Evolutionary conservation across 2,888 invertebrate species (phyloP).

Genomic region (Fragum whitleyi): DNA sequence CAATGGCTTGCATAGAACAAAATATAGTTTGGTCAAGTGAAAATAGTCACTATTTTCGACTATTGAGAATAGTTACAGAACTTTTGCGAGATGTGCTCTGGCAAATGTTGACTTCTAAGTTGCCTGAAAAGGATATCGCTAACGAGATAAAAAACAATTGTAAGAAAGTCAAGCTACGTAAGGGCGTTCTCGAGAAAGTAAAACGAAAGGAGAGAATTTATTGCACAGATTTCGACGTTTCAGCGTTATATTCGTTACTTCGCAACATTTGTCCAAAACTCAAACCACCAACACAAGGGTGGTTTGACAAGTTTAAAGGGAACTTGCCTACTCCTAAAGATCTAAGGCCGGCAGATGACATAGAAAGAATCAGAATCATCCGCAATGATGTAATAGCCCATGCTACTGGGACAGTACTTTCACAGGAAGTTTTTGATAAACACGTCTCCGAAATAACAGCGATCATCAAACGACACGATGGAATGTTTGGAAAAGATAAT

Average conservation of each 20-base stretch:
- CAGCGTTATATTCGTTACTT: background rate
- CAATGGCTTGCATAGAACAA: too few species aligned
- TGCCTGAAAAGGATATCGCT: background rate
- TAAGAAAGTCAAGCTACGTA: background rate
- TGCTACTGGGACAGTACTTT: background rate
- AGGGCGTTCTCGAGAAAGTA: background rate
- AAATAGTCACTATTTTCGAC: background rate
- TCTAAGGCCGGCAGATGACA: background rate
- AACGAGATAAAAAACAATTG: background rate
- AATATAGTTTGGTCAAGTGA: background rate
- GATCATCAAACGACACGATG: slow-evolving; percentile 5
- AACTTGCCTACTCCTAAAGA: background rate
- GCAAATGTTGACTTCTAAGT: background rate
- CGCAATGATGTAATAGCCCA: background rate
- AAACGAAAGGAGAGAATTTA: background rate
- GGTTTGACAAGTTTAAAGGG: background rate
- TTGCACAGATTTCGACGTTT: background rate
- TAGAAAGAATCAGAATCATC: background rate
- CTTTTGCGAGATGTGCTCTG: slow-evolving; percentile 2
- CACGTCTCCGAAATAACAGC: background rate
- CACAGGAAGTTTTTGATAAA: too few species aligned
- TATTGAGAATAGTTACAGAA: background rate
- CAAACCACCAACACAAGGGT: slow-evolving; percentile 4
- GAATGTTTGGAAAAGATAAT: background rate
- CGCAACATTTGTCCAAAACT: background rate